Percentiles rank a stretch among this genome's conserved stretches.
Evolutionary conservation across 2,797 vertebrate genomes (phyloP).

Genomic region (Trachops cirrhosus): DNA sequence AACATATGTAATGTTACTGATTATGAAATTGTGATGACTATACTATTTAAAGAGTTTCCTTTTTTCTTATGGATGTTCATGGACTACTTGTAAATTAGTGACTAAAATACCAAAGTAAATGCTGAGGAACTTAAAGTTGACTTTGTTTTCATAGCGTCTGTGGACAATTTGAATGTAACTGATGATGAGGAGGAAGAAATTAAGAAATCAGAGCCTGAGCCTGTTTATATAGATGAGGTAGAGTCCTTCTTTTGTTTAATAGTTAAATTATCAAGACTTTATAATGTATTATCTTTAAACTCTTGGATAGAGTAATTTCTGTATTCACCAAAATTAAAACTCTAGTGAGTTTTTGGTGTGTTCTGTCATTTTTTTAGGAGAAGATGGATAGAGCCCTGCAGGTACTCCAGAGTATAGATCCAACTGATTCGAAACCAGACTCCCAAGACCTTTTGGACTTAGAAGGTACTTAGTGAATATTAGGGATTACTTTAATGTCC

Average conservation of each 20-base stretch:
- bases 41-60: not conserved
- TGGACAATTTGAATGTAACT: slow-evolving; percentile 84
- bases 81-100: slow-evolving; percentile 31
- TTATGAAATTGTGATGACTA: slow-evolving; percentile 36
- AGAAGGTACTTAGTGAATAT: slow-evolving; percentile 88
- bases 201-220: slow-evolving; percentile 90
- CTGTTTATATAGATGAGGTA: slow-evolving; percentile 97
- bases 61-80: slow-evolving; percentile 19
- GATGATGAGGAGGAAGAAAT: slow-evolving; percentile 87
- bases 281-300: slow-evolving; percentile 29
- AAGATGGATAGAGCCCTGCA: slow-evolving; percentile 95
- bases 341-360: slow-evolving; percentile 23
- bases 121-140: slow-evolving; percentile 60
- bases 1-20: not conserved
- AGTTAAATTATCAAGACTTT: slow-evolving; percentile 43
- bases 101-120: slow-evolving; percentile 49
- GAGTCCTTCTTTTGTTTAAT: slow-evolving; percentile 56
- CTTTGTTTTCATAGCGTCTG: slow-evolving; percentile 77
- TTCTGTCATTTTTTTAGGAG: slow-evolving; percentile 82
- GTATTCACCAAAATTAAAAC: slow-evolving; percentile 19
- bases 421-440: slow-evolving; percentile 90
- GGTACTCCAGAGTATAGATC: slow-evolving; percentile 94
- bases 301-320: slow-evolving; percentile 33
- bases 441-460: slow-evolving; percentile 90
- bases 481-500: not conserved